Base-by-base conservation (phyloP, 2,113 vertebrate genomes). In the Bubalus kerabau region DNA sequence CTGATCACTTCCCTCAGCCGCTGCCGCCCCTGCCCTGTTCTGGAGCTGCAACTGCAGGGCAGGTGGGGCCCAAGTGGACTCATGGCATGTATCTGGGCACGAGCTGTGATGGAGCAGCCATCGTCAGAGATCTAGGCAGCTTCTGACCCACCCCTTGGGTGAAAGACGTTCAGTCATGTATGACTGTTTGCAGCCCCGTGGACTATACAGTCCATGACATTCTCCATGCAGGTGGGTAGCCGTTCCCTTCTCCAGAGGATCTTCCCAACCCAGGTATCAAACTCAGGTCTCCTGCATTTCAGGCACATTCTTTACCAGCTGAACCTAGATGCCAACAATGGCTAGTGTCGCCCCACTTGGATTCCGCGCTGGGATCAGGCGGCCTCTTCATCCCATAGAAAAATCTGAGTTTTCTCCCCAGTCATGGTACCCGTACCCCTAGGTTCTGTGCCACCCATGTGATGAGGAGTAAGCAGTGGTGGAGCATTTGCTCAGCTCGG, bases 321-420 rank as follows among this genome's bases (percentile, higher is more conserved):
- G 19, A 74, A 36, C 21, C 36, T 74, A 78, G 28, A 46, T 46
- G 74, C 74, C 74, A 78, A 48, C 24, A 28, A 30, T 30, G 74
- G 43, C 43, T 10, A 23, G 19, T 21, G n/a, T 74, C 10, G 0
- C 10, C 67, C 21, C n/a, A 74, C 36, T 13, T 6, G 5, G 21
- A 74, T 46, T 9, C 74, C 48, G 43, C 7, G 24, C 74, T 28
- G 24, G 43, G 43, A 46, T 46, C 43, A 46, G 24, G 74, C 43
- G 48, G 74, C 24, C 74, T 48, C 26, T 78, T 43, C 74, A 48
- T 9, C 24, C 43, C 74, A 78, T 8, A 28, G 43, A 40, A 74
- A 74, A 74, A 74, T 74, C 14, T 46, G 40, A 46, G 40, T 28
- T 78, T 78, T 78, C 40, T 46, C 74, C 24, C 13, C 74, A 46